Base-by-base conservation (phyloP, 2,797 vertebrate species). In the Channa striata region DNA sequence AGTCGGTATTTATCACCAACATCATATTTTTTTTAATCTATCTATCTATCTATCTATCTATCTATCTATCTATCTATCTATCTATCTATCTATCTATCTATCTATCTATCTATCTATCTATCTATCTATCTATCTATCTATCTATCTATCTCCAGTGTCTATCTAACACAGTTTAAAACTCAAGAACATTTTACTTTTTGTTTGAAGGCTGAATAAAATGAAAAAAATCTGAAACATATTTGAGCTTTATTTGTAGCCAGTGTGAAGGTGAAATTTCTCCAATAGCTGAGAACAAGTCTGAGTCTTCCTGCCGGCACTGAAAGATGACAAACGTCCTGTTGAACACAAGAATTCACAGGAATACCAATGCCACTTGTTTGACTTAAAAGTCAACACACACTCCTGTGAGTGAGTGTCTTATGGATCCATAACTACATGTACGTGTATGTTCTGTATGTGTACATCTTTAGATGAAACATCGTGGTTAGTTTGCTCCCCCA, bases 31-130 rank as follows among this genome's bases (percentile, higher is more conserved):
- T 37, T 9, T 2, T 40, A n/a, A n/a, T n/a, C 11, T 37, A 37
- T 33, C 33, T 65, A 64, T 64, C 23, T 36, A 54, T 76, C 53
- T 76, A 59, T 70, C 60, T 59, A 59, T 76, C 59, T 60, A 56
- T 71, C 57, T 72, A 62, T 77, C 54, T 70, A 56, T 65, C 51
- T 74, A 62, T 75, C 59, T 64, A 51, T 68, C 52, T 75, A 58
- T 74, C 50, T 57, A 51, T 57, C 50, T 61, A 56, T 50, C 43
- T 57, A 57, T 74, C 49, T 54, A 42, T 60, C 21, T 56, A 8
- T 67, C 33, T 40, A 40, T 40, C 39, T 40, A 14, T 13, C 39
- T 40, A 13, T 40, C 11, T 40, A 11, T 37, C 36, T 30, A 2
- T 30, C 25, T 30, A 2, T 30, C 25, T 37, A 11, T 37, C 36